Base-by-base conservation (phyloP, 2,797 vertebrate genomes). In the Catostomus latipinnis region DNA sequence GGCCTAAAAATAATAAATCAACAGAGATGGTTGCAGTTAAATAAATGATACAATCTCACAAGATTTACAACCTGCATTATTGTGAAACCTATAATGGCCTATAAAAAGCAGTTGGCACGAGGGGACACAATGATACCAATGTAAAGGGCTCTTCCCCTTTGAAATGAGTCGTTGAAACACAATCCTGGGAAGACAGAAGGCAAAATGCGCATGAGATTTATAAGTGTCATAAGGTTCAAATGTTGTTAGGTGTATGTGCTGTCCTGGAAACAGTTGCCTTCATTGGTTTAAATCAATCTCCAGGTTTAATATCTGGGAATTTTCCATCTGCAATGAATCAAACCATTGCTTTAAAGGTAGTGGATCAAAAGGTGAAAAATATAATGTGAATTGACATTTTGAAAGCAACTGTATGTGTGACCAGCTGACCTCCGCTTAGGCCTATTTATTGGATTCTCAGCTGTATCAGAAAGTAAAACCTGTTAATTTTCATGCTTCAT, bases 11-110 rank as follows among this genome's bases (percentile, higher is more conserved):
- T 34, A 34, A 34, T 34, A 34, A 78, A 68, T 81, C 66, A 62
- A 48, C 67, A 69, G 77, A 81, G 63, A 53, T 65, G 54, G 74
- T 34, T 22, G 68, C 65, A 72, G 76, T 83, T 77, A 82, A 82
- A 79, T 75, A 76, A 73, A 75, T 65, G 68, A 81, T 71, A 82
- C 78, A 81, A 84, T 82, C 71, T 81, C 57, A 53, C 14, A 76
- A 78, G 85, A 86, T 86, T 85, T 83, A 88, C 71, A 69, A 14
- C 48, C 53, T 45, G 12, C 57, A 82, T 82, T 84, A 81, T 52
- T 75, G 69, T 18, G 56, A 68, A 56, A 77, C 70, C 63, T 22
- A 22, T 22, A 85, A 13, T 70, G 58, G 43, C 22, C 60, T 81
- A 22, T 81, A 63, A 49, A 72, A 80, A 50, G 46, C 53, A 53